A percentile compares a stretch with the other conserved stretches of the same genome.
Conservation (phyloP, 2,113 vertebrate genomes). For the Daphoenositta chrysoptera region DNA sequence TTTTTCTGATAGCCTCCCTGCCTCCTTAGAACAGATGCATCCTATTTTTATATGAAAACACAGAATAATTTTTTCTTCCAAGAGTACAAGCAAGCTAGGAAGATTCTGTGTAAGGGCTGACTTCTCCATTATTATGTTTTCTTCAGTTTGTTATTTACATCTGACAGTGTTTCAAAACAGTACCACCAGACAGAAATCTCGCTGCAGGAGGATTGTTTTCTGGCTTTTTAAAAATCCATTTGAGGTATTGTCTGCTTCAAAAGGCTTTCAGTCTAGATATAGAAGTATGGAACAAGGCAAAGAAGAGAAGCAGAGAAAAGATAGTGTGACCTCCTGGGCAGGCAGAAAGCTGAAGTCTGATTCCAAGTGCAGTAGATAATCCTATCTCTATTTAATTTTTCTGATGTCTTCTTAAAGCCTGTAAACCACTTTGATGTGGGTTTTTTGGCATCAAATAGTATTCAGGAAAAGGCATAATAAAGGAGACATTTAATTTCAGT, state of each 20-base stretch:
- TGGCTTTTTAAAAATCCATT: background rate
- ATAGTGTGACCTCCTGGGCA: background rate
- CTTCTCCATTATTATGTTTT: background rate
- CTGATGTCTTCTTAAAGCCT: background rate
- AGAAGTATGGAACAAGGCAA: background rate
- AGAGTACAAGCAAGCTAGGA: background rate
- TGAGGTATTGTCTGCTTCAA: slow-evolving; percentile 1
- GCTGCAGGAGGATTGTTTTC: background rate
- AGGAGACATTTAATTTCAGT: background rate
- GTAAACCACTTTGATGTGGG: background rate
- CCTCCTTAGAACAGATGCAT: background rate
- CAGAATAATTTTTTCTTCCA: background rate
- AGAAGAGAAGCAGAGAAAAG: background rate
- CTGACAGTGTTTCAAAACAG: slow-evolving; percentile 34
- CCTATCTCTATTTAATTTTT: background rate
- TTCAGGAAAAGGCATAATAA: background rate
- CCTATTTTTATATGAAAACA: background rate
- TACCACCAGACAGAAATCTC: background rate
- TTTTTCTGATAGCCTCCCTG: background rate
- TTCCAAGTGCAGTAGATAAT: background rate
- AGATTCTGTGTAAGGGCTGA: background rate
- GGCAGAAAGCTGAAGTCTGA: background rate
- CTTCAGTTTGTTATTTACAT: slow-evolving; percentile 22
- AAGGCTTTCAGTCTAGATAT: background rate
- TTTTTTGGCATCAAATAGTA: background rate